phyloP scores from a whole-genome alignment of 2,113 vertebrate genomes.

The Paramisgurnus dabryanus region DNA sequence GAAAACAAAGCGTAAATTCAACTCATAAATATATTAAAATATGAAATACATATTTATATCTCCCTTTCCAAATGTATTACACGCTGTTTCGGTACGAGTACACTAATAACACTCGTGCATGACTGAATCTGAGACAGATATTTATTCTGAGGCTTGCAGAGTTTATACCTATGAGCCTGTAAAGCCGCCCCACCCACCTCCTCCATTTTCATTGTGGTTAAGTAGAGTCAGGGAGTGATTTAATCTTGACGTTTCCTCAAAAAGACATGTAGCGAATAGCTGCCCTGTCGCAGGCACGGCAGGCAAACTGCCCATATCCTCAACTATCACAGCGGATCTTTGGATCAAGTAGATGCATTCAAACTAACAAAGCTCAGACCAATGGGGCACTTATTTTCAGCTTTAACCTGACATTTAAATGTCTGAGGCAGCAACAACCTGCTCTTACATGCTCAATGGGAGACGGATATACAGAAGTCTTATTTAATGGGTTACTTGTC shows the following conservation, averaged over 20 bases:
- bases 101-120: slow-evolving; percentile 3
- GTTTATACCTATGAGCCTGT: slow-evolving; percentile 18
- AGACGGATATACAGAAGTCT: not conserved
- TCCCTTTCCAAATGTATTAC: slow-evolving; percentile 21
- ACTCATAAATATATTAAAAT: slow-evolving; percentile 36
- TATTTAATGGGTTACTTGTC: not conserved
- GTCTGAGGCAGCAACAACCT: not conserved
- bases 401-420: slow-evolving; percentile 22
- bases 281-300: not conserved
- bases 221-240: not conserved
- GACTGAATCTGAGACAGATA: slow-evolving; percentile 9
- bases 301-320: not conserved
- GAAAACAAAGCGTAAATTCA: slow-evolving; percentile 32
- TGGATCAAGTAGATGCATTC: slow-evolving; percentile 18
- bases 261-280: not conserved
- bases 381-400: not conserved
- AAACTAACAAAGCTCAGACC: slow-evolving; percentile 18
- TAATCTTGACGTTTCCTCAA: not conserved
- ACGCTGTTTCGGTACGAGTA: slow-evolving; percentile 15
- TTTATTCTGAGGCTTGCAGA: slow-evolving; percentile 12
- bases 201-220: not conserved
- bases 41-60: slow-evolving; percentile 31
- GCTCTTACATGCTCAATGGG: not conserved
- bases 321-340: slow-evolving; percentile 5
- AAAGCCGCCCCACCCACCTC: slow-evolving; percentile 14